phyloP scores from a whole-genome alignment of 2,888 invertebrate species.

The Euspilapteryx auroguttella region DNA sequence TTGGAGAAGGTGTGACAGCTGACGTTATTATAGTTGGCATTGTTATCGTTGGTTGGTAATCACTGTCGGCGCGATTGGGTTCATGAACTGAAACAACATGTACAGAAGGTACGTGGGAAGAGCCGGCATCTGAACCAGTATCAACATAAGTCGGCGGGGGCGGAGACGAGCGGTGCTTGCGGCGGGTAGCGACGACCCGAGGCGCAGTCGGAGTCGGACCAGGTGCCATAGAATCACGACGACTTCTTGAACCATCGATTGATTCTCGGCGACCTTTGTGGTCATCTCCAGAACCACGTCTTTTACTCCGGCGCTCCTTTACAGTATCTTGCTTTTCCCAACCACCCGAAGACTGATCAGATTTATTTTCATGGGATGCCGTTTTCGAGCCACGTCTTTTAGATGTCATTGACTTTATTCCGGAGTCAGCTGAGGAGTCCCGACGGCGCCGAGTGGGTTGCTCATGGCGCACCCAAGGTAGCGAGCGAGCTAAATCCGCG shows the following conservation, averaged over 20 bases:
- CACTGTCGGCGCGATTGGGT: slow-evolving; percentile 62
- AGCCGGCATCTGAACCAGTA: slow-evolving; percentile 68
- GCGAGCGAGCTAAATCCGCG: slow-evolving; percentile 82
- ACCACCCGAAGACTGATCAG: slow-evolving; percentile 70
- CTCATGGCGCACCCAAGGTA: slow-evolving; percentile 76
- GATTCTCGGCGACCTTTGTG: slow-evolving; percentile 63
- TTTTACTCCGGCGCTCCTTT: slow-evolving; percentile 40
- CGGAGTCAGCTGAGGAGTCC: slow-evolving; percentile 86
- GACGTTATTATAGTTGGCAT: slow-evolving; percentile 81
- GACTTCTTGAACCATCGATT: slow-evolving; percentile 68
- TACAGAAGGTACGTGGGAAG: slow-evolving; percentile 47
- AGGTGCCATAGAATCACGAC: slow-evolving; percentile 68
- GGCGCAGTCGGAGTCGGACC: slow-evolving; percentile 57
- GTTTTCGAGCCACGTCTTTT: slow-evolving; percentile 74
- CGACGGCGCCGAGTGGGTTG: slow-evolving; percentile 72
- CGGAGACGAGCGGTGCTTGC: slow-evolving; percentile 52
- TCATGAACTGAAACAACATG: slow-evolving; percentile 47
- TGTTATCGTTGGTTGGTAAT: slow-evolving; percentile 53
- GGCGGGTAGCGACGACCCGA: slow-evolving; percentile 65
- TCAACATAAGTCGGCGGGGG: slow-evolving; percentile 58
- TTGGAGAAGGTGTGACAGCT: slow-evolving; percentile 80
- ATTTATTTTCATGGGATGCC: slow-evolving; percentile 64
- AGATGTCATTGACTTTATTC: slow-evolving; percentile 75
- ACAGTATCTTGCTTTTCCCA: slow-evolving; percentile 73
- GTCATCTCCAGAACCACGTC: slow-evolving; percentile 68